Evolutionary conservation across 2,797 vertebrate genomes (phyloP).

Genomic region (Lepilemur ruficaudatus): DNA sequence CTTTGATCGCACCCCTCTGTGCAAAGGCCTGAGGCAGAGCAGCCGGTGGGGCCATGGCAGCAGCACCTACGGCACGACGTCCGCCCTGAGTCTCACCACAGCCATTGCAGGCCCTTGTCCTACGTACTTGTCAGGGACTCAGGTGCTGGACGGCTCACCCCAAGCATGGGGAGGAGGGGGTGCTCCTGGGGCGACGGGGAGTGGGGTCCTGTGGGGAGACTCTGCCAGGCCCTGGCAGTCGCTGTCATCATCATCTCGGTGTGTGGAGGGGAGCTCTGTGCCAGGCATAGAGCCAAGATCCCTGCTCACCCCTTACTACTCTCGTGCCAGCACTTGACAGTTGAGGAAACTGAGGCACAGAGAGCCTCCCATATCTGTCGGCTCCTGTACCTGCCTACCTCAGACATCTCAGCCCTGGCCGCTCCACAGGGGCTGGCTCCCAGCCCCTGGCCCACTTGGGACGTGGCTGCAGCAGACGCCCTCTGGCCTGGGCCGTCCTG

Average conservation of each 20-base stretch:
- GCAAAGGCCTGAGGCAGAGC: not conserved
- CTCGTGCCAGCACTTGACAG: rapidly evolving
- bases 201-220: not conserved
- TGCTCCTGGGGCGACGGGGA: not conserved
- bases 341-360: not conserved
- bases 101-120: not conserved
- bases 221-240: too few relatives aligned
- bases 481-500: rapidly evolving
- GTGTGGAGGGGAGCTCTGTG: too few relatives aligned
- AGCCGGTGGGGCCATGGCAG: too few relatives aligned
- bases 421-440: rapidly evolving
- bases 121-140: rapidly evolving
- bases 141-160: not conserved
- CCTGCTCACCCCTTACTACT: not conserved
- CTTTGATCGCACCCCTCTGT: not conserved
- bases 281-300: not conserved
- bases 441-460: not conserved
- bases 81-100: too few relatives aligned
- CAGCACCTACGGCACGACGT: too few relatives aligned
- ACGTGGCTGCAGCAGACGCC: too few relatives aligned
- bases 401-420: not conserved
- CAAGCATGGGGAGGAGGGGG: too few relatives aligned
- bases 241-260: rapidly evolving
- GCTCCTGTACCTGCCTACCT: rapidly evolving
- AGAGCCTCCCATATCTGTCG: rapidly evolving